Evolutionary conservation across 2,113 vertebrate genomes (phyloP).

Genomic region (Phodopus roborovskii): DNA sequence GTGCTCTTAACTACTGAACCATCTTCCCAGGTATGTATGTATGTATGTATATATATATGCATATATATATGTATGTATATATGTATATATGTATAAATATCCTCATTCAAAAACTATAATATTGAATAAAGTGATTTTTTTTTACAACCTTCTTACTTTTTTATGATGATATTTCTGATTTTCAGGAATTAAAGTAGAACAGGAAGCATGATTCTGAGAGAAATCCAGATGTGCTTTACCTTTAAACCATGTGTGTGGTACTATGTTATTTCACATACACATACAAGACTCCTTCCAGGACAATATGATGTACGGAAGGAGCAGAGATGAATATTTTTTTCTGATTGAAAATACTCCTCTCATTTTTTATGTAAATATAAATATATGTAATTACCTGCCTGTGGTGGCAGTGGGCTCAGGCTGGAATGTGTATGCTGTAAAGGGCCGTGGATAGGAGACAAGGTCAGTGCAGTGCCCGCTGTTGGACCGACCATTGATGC

Average conservation of each 20-base stretch:
- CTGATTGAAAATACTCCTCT: conserved; percentile 76
- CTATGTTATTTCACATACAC: background rate
- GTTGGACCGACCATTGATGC: background rate
- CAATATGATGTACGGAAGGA: conserved; percentile 74
- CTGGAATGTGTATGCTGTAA: background rate
- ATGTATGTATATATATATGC: background rate
- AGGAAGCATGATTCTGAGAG: background rate
- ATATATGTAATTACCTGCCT: background rate
- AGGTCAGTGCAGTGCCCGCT: background rate
- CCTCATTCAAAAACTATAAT: background rate
- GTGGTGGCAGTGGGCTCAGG: background rate
- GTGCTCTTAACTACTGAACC: background rate
- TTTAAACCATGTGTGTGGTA: conserved; percentile 5
- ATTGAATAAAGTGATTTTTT: background rate
- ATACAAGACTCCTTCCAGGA: conserved; percentile 4
- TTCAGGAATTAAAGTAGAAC: conserved; percentile 18
- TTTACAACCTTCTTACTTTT: background rate
- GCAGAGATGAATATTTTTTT: conserved; percentile 86
- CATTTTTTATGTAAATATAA: background rate
- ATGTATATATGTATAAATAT: background rate
- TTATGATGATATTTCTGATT: conserved; percentile 47
- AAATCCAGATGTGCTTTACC: conserved; percentile 36
- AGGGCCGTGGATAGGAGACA: background rate
- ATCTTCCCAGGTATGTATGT: background rate
- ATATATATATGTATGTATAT: too few species aligned